These are phyloP conservation scores for Myrmecophaga tridactyla DNA, from an alignment of 2,113 vertebrate genomes.

Conservation along the genomic window DNA sequence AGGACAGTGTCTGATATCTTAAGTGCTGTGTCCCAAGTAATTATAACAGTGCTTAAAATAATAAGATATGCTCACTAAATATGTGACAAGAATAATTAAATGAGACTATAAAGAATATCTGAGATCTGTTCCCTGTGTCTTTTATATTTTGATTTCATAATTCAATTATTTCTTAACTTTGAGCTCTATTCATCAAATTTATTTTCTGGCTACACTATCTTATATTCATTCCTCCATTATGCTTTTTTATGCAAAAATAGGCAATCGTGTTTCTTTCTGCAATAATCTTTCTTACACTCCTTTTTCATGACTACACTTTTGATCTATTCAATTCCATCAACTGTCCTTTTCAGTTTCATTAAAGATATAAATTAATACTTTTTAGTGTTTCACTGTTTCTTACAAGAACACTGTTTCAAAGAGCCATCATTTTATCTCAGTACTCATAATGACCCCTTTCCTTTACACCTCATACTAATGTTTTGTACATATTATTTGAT, in stretches of 20 bases:
- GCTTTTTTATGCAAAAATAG: not conserved
- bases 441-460: not conserved
- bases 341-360: not conserved
- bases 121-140: not conserved
- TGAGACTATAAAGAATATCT: not conserved
- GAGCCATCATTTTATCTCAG: not conserved
- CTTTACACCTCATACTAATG: not conserved
- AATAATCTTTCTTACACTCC: not conserved
- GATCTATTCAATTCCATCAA: not conserved
- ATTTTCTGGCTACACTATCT: not conserved
- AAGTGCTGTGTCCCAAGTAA: not conserved
- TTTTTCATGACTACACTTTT: not conserved
- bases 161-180: not conserved
- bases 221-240: not conserved
- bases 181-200: not conserved
- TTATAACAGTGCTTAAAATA: not conserved
- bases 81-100: not conserved
- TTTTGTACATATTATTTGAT: constrained; percentile 33
- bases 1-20: not conserved
- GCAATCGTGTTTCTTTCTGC: not conserved
- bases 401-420: not conserved
- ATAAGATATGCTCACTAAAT: constrained; percentile 20
- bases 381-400: not conserved
- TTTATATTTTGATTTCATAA: not conserved
- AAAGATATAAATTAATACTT: not conserved